phyloP scores from a whole-genome alignment of 2,888 invertebrate species.

The Erannis defoliaria region DNA sequence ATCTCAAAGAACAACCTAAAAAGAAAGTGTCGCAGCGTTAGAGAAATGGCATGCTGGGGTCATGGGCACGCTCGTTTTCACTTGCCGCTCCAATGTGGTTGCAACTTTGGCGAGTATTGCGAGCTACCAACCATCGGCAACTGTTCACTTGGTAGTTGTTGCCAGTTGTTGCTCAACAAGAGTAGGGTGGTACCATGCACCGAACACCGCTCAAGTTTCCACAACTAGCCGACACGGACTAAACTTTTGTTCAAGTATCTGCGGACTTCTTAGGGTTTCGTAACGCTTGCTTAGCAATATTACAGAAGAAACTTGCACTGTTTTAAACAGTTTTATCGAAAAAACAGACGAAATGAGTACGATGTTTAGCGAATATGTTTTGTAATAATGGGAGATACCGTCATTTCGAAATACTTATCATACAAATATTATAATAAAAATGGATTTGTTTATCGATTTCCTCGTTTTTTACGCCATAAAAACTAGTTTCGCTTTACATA shows the following conservation, averaged over 20 bases:
- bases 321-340: background rate
- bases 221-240: slow-evolving; percentile 42
- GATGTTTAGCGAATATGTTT: background rate
- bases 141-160: slow-evolving; percentile 44
- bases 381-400: slow-evolving; percentile 2
- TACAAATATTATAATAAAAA: background rate
- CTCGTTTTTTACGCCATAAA: background rate
- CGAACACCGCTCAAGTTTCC: slow-evolving; percentile 44
- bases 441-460: background rate
- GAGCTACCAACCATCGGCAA: slow-evolving; percentile 39
- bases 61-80: slow-evolving; percentile 63
- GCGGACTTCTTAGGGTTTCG: slow-evolving; percentile 61
- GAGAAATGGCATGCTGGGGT: slow-evolving; percentile 62
- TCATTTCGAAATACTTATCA: background rate
- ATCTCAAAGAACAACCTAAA: slow-evolving; percentile 31
- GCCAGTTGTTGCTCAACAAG: slow-evolving; percentile 43
- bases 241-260: slow-evolving; percentile 48
- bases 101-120: slow-evolving; percentile 43
- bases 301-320: slow-evolving; percentile 1
- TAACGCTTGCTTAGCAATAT: slow-evolving; percentile 47
- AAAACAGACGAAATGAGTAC: background rate
- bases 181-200: slow-evolving; percentile 33
- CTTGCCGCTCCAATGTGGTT: slow-evolving; percentile 54
- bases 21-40: slow-evolving; percentile 51
- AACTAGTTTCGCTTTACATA: background rate